Evolutionary conservation across 2,888 invertebrate species (phyloP), one percentile per base, ranked within the genome.

Genomic region (Eutolmus rufibarbis): DNA sequence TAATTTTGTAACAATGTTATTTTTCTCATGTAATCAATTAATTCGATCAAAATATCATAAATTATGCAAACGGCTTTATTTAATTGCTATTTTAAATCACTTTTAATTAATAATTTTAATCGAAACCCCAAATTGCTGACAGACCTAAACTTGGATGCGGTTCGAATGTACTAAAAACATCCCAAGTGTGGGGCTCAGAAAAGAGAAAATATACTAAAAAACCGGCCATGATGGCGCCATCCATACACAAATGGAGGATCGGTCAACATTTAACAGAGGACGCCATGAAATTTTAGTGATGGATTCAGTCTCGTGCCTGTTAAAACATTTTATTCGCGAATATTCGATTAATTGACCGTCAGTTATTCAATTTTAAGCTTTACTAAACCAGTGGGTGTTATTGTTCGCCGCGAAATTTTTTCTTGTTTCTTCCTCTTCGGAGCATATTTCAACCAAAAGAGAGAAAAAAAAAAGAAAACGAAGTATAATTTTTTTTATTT

Each of bases 171-270:
- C 76, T 76, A 76, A 76, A 76, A 76, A 76, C 3, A 19, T 84
- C 37, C 37, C 57, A 40, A 43, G 14, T n/a, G 56, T 74, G 74
- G 66, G 19, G 28, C n/a, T 14, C 16, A 85, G 23, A 74, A 43
- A 46, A 85, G 37, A 74, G 28, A 43, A 85, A 74, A 40, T 81
- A 31, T 66, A 16, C 82, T 66, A 66, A 43, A 57, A 43, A 85
- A 43, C 85, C 74, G 85, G 74, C 85, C 85, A 84, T 84, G 57
- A 85, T 85, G 85, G 74, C 74, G 85, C 74, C 74, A 74, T 74
- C 28, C 74, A 85, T 85, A 74, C 43, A 85, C 74, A 74, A 74
- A 85, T 85, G 85, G 74, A n/a, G 43, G 74, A 74, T 85, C 85
- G 57, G 85, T 74, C 82, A 84, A 66, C 66, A 37, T 66, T 43